Evolutionary conservation across 1,140 invertebrate species (phyloP).

Genomic region (Himalopsyche phryganea): DNA sequence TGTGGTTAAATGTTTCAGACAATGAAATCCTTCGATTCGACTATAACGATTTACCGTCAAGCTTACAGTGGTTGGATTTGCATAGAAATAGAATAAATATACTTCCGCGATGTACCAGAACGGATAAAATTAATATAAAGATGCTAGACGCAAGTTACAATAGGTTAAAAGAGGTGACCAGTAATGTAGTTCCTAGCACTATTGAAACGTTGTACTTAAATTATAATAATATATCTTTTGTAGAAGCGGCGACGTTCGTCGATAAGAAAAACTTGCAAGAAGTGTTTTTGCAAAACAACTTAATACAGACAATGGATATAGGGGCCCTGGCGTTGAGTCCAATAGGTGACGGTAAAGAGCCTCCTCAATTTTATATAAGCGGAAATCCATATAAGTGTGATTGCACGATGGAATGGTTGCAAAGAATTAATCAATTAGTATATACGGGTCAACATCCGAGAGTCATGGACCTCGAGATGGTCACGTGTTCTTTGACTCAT

Average conservation of each 20-base stretch:
- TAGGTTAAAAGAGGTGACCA: slow-evolving; percentile 63
- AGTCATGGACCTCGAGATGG: slow-evolving; percentile 79
- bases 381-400: slow-evolving; percentile 80
- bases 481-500: slow-evolving; percentile 78
- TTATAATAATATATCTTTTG: slow-evolving; percentile 68
- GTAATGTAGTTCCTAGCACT: slow-evolving; percentile 66
- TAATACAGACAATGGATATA: slow-evolving; percentile 68
- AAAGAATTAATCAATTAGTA: slow-evolving; percentile 69
- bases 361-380: slow-evolving; percentile 75
- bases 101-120: slow-evolving; percentile 54
- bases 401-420: slow-evolving; percentile 83
- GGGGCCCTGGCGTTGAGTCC: slow-evolving; percentile 65
- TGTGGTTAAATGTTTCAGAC: slow-evolving; percentile 70
- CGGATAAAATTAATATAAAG: slow-evolving; percentile 61
- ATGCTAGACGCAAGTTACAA: slow-evolving; percentile 75
- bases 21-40: slow-evolving; percentile 67
- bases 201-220: slow-evolving; percentile 73
- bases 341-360: slow-evolving; percentile 60
- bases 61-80: slow-evolving; percentile 68
- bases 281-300: slow-evolving; percentile 74
- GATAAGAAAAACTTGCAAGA: slow-evolving; percentile 65
- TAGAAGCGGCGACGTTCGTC: slow-evolving; percentile 70
- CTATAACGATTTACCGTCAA: slow-evolving; percentile 63
- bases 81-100: slow-evolving; percentile 62
- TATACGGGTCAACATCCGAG: slow-evolving; percentile 72